phyloP scores from a whole-genome alignment of 2,797 vertebrate species.

The Epinephelus awoara region DNA sequence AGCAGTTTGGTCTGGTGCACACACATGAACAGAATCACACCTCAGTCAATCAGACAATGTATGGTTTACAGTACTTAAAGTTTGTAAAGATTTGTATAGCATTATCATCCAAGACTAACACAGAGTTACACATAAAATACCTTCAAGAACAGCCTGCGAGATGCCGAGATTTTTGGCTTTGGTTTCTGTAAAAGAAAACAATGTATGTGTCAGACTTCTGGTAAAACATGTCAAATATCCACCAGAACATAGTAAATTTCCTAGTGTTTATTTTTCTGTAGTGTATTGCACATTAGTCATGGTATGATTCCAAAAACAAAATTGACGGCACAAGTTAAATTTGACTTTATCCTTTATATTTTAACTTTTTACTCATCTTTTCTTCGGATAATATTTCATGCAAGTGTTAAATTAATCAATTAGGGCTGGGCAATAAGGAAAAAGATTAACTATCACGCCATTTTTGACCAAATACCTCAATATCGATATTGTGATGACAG shows the following conservation, averaged over 20 bases:
- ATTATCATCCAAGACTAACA: constrained; percentile 1
- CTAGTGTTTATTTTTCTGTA: neutral
- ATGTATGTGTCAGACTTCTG: constrained; percentile 19
- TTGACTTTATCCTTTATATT: neutral
- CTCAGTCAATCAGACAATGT: constrained; percentile 1
- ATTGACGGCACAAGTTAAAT: neutral
- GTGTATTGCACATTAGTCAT: neutral
- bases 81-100: neutral
- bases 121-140: constrained; percentile 55
- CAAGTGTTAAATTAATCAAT: neutral
- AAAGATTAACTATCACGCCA: too few species aligned
- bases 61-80: constrained; percentile 12
- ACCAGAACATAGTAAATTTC: neutral
- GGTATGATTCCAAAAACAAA: neutral
- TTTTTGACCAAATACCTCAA: too few species aligned
- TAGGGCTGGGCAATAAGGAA: too few species aligned
- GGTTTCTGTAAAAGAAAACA: constrained; percentile 76
- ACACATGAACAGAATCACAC: constrained; percentile 9
- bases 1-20: constrained; percentile 83
- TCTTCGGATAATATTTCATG: neutral
- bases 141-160: constrained; percentile 86
- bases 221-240: neutral
- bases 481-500: too few species aligned
- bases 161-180: constrained; percentile 86
- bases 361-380: neutral